Evolutionary conservation across 2,888 invertebrate genomes (phyloP).

Genomic region (Drosophila quinaria): DNA sequence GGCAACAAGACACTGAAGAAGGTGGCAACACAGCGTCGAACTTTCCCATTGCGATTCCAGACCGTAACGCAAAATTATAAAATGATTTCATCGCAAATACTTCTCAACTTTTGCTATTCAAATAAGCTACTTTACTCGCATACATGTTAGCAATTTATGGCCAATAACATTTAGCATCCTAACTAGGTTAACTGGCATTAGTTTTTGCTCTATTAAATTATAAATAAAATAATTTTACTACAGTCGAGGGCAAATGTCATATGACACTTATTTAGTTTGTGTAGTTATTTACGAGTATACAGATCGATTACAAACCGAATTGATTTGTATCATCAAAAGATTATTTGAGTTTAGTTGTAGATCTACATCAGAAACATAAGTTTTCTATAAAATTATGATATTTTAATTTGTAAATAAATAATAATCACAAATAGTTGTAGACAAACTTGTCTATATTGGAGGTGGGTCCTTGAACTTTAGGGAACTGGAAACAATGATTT

Average conservation of each 20-base stretch:
- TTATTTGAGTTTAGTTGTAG: too few relatives aligned
- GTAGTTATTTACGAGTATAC: neutral
- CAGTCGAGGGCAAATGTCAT: neutral
- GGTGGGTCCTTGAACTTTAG: too few relatives aligned
- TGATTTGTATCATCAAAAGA: too few relatives aligned
- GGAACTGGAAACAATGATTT: too few relatives aligned
- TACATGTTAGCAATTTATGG: conserved; percentile 25
- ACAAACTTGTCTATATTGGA: too few relatives aligned
- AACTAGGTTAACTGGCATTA: neutral
- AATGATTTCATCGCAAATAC: conserved; percentile 47
- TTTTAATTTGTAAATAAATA: too few relatives aligned
- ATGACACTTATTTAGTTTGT: neutral
- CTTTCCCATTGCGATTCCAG: conserved; percentile 63
- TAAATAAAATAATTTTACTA: neutral
- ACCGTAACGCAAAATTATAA: conserved; percentile 34
- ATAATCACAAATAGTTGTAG: too few relatives aligned
- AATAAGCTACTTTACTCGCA: conserved; percentile 4
- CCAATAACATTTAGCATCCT: conserved; percentile 3
- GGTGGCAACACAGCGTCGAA: conserved; percentile 47
- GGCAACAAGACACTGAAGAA: conserved; percentile 62
- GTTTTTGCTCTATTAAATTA: neutral
- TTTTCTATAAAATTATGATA: too few relatives aligned
- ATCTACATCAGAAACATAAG: too few relatives aligned
- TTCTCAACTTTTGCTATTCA: conserved; percentile 11
- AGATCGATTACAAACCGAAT: too few relatives aligned